Evolutionary conservation across 1,140 invertebrate genomes (phyloP), one percentile per base, ranked within the genome.

Genomic region (Cryptotermes secundus): DNA sequence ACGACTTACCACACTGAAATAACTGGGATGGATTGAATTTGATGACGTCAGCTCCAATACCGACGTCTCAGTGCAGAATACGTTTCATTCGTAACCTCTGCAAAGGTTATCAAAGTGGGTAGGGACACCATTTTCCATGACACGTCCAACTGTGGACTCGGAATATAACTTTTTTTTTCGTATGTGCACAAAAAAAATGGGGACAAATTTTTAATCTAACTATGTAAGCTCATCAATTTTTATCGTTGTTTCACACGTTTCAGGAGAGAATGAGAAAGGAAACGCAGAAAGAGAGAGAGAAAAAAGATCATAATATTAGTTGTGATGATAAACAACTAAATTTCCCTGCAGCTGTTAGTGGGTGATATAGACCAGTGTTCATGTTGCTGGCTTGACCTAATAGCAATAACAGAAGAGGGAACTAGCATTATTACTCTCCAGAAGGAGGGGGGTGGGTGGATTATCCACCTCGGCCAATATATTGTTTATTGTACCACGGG

Each of bases 161-260:
- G 45, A 49, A 49, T 12, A 72, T 31, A 72, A 72, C 14, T 14
- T 19, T 49, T 49, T 49, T 59, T 59, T 72, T 31, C 10, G 31
- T 14, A 72, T n/a, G 59, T 72, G n/a, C 59, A 72, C n/a, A 72
- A 26, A 72, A n/a, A 72, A 14, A 72, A 31, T 72, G 26, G 59
- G 59, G 59, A 72, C 59, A 72, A 72, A 72, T n/a, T 72, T 72
- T 72, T 72, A 72, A 72, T 72, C 59, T 72, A 31, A 72, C 59
- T 31, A 3, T 9, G 26, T 31, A 72, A 72, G 59, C 26, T 31
- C 59, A 72, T 72, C 59, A 72, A 72, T 72, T 72, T 72, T 72
- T 72, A 72, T 72, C 26, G 59, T 31, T 72, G 26, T 72, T 7
- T 49, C 16, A 49, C 45, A 49, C 45, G 45, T 49, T 49, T 49